Percentiles rank a stretch among this genome's conserved stretches.
phyloP scores from a whole-genome alignment of 2,113 vertebrate species.

The Dicerorhinus sumatrensis region DNA sequence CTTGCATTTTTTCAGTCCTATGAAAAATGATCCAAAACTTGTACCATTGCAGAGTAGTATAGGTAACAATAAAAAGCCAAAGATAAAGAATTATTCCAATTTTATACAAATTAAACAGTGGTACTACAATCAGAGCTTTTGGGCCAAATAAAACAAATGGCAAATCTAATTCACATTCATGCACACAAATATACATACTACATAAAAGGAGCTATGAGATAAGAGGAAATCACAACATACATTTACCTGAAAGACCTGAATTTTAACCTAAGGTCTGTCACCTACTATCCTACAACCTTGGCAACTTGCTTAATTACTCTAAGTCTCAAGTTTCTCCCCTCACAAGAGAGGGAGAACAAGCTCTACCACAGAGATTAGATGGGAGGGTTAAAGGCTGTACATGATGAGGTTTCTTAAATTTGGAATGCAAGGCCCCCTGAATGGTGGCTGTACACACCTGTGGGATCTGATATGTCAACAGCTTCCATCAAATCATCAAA shows the following conservation, averaged over 20 bases:
- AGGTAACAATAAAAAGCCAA: not conserved
- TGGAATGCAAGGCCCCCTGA: not conserved
- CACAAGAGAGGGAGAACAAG: not conserved
- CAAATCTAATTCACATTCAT: not conserved
- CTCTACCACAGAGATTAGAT: not conserved
- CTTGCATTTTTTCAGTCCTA: not conserved
- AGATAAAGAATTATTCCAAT: not conserved
- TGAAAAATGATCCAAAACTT: not conserved
- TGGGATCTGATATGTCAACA: not conserved
- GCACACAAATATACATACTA: not conserved
- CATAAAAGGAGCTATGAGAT: not conserved
- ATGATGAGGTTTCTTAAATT: not conserved
- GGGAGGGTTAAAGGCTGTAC: not conserved
- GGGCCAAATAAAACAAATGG: slow-evolving; percentile 31
- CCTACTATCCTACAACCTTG: not conserved
- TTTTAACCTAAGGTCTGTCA: not conserved
- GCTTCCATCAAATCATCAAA: not conserved
- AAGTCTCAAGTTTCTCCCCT: not conserved
- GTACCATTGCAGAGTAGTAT: not conserved
- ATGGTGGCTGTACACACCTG: not conserved
- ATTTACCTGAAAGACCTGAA: not conserved
- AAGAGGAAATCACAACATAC: not conserved
- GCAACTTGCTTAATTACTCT: not conserved
- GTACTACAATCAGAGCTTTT: not conserved
- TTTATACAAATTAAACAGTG: slow-evolving; percentile 18